Evolutionary conservation across 2,888 invertebrate species (phyloP), one percentile per base, ranked within the genome.

Genomic region (Callinectes sapidus): DNA sequence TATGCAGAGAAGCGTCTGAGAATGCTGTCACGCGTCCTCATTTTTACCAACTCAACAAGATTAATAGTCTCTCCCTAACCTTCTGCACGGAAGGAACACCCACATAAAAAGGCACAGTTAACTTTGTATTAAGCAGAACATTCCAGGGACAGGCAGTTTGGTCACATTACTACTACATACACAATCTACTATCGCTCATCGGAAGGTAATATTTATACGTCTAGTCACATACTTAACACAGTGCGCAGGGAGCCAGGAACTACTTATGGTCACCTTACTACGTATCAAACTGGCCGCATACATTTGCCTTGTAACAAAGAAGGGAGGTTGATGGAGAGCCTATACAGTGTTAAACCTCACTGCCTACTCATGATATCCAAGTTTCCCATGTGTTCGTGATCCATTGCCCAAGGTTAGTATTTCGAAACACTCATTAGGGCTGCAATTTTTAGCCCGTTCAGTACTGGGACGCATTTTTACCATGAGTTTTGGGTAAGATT

Each of bases 71-170:
- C 18, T 1, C n/a, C 71, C 71, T 23, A n/a, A 71, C 0, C 71
- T 23, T 71, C 23, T 61, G 71, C 71, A 71, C 71, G 71, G 23
- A 23, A 71, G 28, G 71, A 23, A 10, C 71, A 71, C 71, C 48
- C 48, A 71, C 71, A 71, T 10, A n/a, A 71, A 71, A 18, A 71
- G 18, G n/a, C 71, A 71, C n/a, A 71, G 23, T 10, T 71, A 18
- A 28, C n/a, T 28, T 71, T 23, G 28, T 18, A 61, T 18, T 10
- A 71, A 18, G 28, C 71, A 71, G 16, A 71, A 71, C 71, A 71
- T 28, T 71, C n/a, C n/a, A 71, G n/a, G 71, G 71, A 61, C n/a
- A 71, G 71, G 71, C 71, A 71, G 71, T 28, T n/a, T 23, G n/a
- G n/a, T 71, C 28, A 71, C 71, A 48, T 48, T 8, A 48, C 48